A percentile compares a stretch with the other conserved stretches of the same genome.
Evolutionary conservation across 2,888 invertebrate genomes (phyloP).

Genomic region (Acronicta psi): DNA sequence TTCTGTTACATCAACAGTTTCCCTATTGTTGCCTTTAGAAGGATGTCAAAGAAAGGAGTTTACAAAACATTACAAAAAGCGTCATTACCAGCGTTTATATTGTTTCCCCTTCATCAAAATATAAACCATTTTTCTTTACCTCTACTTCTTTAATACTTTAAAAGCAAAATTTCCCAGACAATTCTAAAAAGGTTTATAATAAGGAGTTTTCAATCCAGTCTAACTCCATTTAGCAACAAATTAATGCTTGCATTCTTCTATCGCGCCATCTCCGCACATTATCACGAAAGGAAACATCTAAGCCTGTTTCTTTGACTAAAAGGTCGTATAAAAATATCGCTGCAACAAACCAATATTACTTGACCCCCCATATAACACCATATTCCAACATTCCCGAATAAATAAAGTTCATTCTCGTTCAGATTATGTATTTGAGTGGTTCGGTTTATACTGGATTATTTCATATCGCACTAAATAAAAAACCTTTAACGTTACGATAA

Average conservation of each 20-base stretch:
- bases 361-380: constrained; percentile 37
- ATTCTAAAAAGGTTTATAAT: no score
- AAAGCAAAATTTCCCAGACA: not conserved
- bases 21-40: no score
- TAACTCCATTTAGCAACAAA: constrained; percentile 52
- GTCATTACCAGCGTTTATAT: no score
- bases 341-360: constrained; percentile 34
- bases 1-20: no score
- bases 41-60: no score
- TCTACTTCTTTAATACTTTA: not conserved
- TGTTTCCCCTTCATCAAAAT: not conserved
- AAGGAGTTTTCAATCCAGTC: constrained; percentile 25
- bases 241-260: constrained; percentile 49
- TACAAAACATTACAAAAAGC: no score
- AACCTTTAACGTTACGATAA: constrained; percentile 75
- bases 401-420: constrained; percentile 31
- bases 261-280: constrained; percentile 57
- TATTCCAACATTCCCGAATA: not conserved
- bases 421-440: constrained; percentile 14
- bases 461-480: constrained; percentile 72
- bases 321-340: constrained; percentile 63
- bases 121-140: constrained; percentile 8
- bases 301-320: constrained; percentile 67
- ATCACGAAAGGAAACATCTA: constrained; percentile 63
- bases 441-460: constrained; percentile 42